phyloP scores from a whole-genome alignment of 2,113 vertebrate species.

The Salminus brasiliensis region DNA sequence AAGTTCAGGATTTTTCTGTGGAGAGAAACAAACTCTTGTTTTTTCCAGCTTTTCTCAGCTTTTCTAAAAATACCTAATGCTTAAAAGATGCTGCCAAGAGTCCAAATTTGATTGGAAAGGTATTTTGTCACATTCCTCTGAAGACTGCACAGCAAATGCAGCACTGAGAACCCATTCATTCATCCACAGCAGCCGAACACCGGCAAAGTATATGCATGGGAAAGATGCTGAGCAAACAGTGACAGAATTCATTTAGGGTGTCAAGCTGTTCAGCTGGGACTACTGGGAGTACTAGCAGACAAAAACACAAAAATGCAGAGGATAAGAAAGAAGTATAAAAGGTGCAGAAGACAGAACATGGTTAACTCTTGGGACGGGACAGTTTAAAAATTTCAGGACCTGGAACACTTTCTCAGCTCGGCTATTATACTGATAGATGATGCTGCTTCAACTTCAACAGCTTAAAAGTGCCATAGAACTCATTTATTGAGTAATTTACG shows the following conservation, averaged over 20 bases:
- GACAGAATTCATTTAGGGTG: background rate
- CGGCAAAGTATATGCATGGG: background rate
- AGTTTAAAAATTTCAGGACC: too few species aligned
- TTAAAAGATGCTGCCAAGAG: background rate
- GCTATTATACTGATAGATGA: too few species aligned
- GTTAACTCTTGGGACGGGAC: too few species aligned
- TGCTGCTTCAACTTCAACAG: too few species aligned
- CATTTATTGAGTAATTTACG: too few species aligned
- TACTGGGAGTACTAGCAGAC: background rate
- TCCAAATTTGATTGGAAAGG: background rate
- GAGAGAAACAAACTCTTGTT: slow-evolving; percentile 29
- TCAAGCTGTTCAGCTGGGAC: background rate
- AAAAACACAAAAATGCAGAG: background rate
- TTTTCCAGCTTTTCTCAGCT: background rate
- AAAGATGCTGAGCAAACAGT: background rate
- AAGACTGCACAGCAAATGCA: background rate
- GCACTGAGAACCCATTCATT: background rate
- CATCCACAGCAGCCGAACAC: background rate
- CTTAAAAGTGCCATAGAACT: too few species aligned
- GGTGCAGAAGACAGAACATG: too few species aligned
- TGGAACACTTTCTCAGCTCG: too few species aligned
- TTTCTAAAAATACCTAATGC: background rate
- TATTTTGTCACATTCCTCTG: background rate
- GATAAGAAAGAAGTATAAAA: background rate
- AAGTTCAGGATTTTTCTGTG: slow-evolving; percentile 89